Evolutionary conservation across 2,113 vertebrate species (phyloP), one percentile per base, ranked within the genome.

Genomic region (Lepisosteus oculatus): DNA sequence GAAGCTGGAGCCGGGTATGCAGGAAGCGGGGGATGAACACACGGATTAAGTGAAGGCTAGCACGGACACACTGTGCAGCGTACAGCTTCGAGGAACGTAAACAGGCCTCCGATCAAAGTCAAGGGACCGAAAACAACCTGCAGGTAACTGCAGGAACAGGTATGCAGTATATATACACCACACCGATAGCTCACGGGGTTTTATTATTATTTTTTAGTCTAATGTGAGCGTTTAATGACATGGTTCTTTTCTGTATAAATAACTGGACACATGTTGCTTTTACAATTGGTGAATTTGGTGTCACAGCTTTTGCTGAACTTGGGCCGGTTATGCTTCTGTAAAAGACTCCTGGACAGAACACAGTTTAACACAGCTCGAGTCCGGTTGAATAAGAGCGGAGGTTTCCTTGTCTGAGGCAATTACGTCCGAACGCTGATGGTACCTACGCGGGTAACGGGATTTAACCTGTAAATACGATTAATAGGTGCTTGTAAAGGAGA

Each of bases 1-100:
- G 88, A 90, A 86, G 82, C 81, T 71, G 76, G 67, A 62, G 6
- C 6, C 13, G 0, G 80, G 75, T 64, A 8, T 72, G 83, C 85
- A 68, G 80, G 82, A 85, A 85, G 76, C 57, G 3, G 63, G 47
- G 47, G 77, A 77, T 42, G 75, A 80, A 67, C 74, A 56, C 85
- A 15, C 72, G 29, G 17, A 8, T 81, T 69, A 43, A 67, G 73
- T 80, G 78, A 43, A 72, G 57, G 74, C 84, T 77, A 76, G 65
- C 83, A 79, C 72, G 80, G 78, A 77, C 64, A 76, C 61, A 68
- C 64, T 72, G 55, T 66, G 64, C 72, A 55, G 47, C 47, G 9
- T 9, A 51, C 47, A 6, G 47, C 9, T 51, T 71, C 72, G 43
- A 62, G 43, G 11, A 41, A 17, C 12, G 7, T 66, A 43, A 66